phyloP scores from a whole-genome alignment of 2,797 vertebrate genomes.

The Etheostoma nigrum region DNA sequence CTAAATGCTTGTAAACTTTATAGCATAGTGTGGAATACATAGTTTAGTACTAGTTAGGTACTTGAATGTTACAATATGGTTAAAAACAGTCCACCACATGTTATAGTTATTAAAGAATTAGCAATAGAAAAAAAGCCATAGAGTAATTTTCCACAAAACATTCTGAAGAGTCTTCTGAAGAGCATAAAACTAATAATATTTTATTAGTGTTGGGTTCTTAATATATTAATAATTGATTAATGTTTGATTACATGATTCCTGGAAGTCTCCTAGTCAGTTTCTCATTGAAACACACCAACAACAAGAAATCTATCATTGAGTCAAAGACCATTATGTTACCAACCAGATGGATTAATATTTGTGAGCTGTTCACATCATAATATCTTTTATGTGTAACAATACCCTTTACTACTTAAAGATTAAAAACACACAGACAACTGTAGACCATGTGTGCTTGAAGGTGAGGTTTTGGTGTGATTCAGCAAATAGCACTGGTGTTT shows the following conservation, averaged over 20 bases:
- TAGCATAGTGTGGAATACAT: background rate
- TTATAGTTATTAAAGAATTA: conserved; percentile 17
- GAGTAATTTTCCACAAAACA: conserved; percentile 1
- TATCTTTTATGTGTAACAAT: background rate
- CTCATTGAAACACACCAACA: background rate
- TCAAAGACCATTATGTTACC: background rate
- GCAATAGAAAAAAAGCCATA: conserved; percentile 6
- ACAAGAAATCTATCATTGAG: background rate
- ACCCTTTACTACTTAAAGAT: background rate
- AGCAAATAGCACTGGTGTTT: background rate
- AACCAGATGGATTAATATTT: background rate
- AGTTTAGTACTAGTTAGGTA: background rate
- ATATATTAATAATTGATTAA: background rate
- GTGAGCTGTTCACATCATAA: background rate
- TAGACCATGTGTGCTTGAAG: background rate
- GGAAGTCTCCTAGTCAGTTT: background rate
- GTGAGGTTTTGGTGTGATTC: conserved; percentile 6
- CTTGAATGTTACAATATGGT: background rate
- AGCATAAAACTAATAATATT: background rate
- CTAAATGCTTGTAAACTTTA: conserved; percentile 16
- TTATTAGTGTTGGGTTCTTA: background rate
- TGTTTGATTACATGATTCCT: background rate
- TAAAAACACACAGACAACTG: background rate
- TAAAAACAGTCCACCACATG: conserved; percentile 2
- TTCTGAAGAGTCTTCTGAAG: background rate